Evolutionary conservation across 2,888 invertebrate species (phyloP).

Genomic region (Ramazzottius varieornatus): DNA sequence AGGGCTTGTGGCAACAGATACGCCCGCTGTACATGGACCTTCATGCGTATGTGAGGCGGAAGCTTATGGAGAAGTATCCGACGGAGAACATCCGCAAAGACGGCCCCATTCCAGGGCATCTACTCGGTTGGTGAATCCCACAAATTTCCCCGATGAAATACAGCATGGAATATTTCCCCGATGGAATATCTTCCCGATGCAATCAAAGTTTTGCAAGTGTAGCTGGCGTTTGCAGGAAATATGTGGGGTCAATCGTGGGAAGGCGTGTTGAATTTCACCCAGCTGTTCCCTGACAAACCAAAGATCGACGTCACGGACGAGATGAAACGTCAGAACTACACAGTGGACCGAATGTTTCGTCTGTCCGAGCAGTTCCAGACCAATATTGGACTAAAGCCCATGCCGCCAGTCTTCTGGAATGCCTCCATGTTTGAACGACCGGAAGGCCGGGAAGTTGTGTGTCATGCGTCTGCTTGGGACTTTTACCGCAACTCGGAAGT

Average conservation of each 20-base stretch:
- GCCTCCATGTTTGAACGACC: conserved; percentile 21
- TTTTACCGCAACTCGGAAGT: conserved; percentile 7
- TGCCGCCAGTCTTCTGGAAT: conserved; percentile 37
- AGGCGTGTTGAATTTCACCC: background rate
- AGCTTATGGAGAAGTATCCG: conserved; percentile 13
- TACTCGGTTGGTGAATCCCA: too few species aligned
- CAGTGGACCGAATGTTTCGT: conserved; percentile 7
- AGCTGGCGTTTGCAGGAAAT: too few species aligned
- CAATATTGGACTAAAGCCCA: conserved; percentile 37
- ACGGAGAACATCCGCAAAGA: conserved; percentile 13
- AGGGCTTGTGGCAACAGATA: conserved; percentile 12
- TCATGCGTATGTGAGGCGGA: conserved; percentile 16
- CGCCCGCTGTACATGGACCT: conserved; percentile 15
- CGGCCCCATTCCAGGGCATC: conserved; percentile 21
- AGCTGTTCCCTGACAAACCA: background rate
- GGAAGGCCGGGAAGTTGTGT: conserved; percentile 13
- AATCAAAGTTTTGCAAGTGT: too few species aligned
- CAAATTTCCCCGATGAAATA: too few species aligned
- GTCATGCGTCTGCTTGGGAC: conserved; percentile 19
- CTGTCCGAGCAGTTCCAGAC: conserved; percentile 51
- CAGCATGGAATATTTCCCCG: too few species aligned
- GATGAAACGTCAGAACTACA: conserved; percentile 9
- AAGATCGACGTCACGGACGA: conserved; percentile 8
- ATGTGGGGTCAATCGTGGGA: background rate
- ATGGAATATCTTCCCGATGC: too few species aligned